Percentiles rank a stretch among this genome's conserved stretches.
Evolutionary conservation across 2,113 vertebrate genomes (phyloP).

Genomic region (Scalopus aquaticus): DNA sequence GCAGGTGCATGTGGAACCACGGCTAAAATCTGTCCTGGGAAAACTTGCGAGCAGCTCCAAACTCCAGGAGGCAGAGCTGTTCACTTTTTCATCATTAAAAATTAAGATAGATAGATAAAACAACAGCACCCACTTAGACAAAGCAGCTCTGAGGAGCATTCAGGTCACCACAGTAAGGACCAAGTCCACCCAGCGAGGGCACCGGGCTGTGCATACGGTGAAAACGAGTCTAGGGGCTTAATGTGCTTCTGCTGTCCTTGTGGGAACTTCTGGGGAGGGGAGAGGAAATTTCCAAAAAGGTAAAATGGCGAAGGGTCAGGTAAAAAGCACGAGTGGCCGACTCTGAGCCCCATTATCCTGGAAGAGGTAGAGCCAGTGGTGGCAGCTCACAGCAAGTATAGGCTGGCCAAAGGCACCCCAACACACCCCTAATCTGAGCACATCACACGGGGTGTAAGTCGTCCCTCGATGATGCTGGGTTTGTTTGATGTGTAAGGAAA

Average conservation of each 20-base stretch:
- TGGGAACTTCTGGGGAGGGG: neutral
- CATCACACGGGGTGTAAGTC: neutral
- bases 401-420: neutral
- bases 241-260: neutral
- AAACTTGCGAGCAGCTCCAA: neutral
- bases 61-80: neutral
- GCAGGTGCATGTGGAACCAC: neutral
- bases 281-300: neutral
- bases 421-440: neutral
- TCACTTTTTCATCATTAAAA: neutral
- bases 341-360: neutral
- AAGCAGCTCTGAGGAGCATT: neutral
- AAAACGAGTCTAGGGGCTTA: neutral
- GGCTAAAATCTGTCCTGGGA: neutral
- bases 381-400: neutral
- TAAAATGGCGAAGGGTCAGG: neutral
- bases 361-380: too few relatives aligned
- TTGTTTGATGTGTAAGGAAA: neutral
- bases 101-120: neutral
- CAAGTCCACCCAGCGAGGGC: neutral
- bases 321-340: neutral
- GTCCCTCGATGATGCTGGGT: neutral
- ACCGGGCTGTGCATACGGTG: neutral
- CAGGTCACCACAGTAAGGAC: neutral
- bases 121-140: neutral